A percentile compares a stretch with the other conserved stretches of the same genome.
Conservation (phyloP, 1,140 invertebrate genomes). For the Leptinotarsa texana region DNA sequence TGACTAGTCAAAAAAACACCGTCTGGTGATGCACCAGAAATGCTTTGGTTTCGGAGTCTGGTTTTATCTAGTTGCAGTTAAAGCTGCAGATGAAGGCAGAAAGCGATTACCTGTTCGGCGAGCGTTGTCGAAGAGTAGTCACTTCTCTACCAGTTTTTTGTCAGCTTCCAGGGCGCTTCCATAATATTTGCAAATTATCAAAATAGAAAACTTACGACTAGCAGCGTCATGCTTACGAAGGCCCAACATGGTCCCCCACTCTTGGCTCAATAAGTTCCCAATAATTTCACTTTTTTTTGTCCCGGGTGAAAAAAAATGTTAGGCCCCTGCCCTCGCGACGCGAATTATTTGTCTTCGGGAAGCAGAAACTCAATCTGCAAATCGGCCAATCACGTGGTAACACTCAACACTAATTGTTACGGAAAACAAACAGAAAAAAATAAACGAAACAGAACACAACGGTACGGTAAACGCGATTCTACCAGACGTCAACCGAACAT, state of each 20-base stretch:
- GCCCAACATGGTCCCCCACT: neutral
- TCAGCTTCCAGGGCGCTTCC: too few relatives aligned
- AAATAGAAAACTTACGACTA: neutral
- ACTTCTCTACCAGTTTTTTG: too few relatives aligned
- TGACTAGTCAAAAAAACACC: too few relatives aligned
- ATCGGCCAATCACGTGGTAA: neutral
- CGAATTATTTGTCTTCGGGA: too few relatives aligned
- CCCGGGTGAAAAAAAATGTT: neutral
- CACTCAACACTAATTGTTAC: too few relatives aligned
- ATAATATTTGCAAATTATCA: too few relatives aligned
- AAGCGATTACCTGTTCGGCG: too few relatives aligned
- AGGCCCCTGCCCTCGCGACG: neutral
- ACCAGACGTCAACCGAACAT: neutral
- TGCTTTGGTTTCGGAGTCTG: too few relatives aligned
- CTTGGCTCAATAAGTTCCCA: neutral
- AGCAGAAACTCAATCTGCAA: neutral
- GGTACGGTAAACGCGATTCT: neutral
- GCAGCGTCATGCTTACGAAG: neutral
- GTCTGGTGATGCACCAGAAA: too few relatives aligned
- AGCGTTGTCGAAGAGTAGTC: too few relatives aligned
- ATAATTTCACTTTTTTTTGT: slow-evolving; percentile 10
- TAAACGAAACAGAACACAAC: neutral
- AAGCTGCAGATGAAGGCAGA: too few relatives aligned
- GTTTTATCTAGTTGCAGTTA: too few relatives aligned
- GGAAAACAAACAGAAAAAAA: slow-evolving; percentile 2